A percentile compares a stretch with the other conserved stretches of the same genome.
phyloP scores from a whole-genome alignment of 2,113 vertebrate species.

The Elaphurus davidianus region DNA sequence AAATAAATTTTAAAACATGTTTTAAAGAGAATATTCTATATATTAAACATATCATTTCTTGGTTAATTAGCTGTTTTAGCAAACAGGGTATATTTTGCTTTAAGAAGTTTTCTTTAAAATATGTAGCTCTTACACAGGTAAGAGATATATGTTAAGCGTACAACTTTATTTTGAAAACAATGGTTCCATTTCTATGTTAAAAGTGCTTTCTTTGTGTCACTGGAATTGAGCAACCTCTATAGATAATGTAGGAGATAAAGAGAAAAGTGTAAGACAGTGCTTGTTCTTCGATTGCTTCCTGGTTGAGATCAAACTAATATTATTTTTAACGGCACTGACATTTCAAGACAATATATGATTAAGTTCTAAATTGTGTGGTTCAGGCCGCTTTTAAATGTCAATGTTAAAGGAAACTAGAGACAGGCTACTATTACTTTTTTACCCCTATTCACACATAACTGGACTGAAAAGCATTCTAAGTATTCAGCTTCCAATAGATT shows the following conservation, averaged over 20 bases:
- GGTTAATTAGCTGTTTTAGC: not conserved
- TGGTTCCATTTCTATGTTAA: constrained; percentile 14
- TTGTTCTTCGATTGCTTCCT: not conserved
- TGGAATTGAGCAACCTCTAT: not conserved
- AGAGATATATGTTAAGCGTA: not conserved
- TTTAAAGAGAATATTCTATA: not conserved
- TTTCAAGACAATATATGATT: constrained; percentile 61
- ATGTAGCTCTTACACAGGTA: not conserved
- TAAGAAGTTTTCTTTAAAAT: not conserved
- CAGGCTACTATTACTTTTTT: constrained; percentile 38
- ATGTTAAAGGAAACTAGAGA: not conserved
- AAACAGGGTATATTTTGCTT: not conserved
- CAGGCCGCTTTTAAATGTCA: constrained; percentile 49
- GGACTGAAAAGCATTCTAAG: not conserved
- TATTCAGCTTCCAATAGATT: not conserved
- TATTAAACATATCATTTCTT: not conserved
- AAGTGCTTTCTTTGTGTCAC: not conserved
- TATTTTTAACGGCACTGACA: constrained; percentile 44
- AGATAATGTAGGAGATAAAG: not conserved
- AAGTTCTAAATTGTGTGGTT: constrained; percentile 38
- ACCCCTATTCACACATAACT: not conserved
- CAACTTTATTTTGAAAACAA: constrained; percentile 3
- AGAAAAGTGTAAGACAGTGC: not conserved
- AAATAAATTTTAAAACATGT: not conserved
- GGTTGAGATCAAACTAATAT: constrained; percentile 33